A percentile compares a stretch with the other conserved stretches of the same genome.
Conservation (phyloP, 2,113 vertebrate species). For the Todiramphus chloris region DNA sequence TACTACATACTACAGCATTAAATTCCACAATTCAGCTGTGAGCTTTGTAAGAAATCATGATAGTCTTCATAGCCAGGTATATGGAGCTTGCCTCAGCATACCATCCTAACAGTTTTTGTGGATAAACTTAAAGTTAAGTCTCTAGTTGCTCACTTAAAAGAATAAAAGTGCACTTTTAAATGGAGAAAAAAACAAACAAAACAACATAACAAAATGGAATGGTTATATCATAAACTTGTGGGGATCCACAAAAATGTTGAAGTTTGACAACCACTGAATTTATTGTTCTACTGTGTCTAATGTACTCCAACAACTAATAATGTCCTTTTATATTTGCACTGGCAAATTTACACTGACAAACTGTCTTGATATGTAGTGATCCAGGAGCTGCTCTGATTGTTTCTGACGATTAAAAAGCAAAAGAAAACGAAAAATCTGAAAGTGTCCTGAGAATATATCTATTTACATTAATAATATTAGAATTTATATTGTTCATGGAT, state of each 20-base stretch:
- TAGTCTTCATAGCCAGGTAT: not conserved
- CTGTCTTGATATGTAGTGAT: not conserved
- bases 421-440: not conserved
- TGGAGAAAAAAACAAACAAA: no score
- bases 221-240: not conserved
- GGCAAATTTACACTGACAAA: not conserved
- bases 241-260: not conserved
- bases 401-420: not conserved
- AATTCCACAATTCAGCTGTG: not conserved
- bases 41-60: not conserved
- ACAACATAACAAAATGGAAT: not conserved
- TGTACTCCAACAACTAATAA: not conserved
- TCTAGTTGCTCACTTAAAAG: not conserved
- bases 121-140: not conserved
- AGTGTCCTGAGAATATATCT: fast-evolving
- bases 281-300: not conserved
- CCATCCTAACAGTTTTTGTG: no score
- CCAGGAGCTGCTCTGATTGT: not conserved
- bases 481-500: not conserved
- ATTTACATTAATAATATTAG: not conserved
- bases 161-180: not conserved
- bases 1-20: not conserved
- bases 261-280: not conserved
- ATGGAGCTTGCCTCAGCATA: not conserved
- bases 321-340: not conserved